Evolutionary conservation across 2,888 invertebrate species (phyloP), one percentile per base, ranked within the genome.

Genomic region (Aphodius sticticus): DNA sequence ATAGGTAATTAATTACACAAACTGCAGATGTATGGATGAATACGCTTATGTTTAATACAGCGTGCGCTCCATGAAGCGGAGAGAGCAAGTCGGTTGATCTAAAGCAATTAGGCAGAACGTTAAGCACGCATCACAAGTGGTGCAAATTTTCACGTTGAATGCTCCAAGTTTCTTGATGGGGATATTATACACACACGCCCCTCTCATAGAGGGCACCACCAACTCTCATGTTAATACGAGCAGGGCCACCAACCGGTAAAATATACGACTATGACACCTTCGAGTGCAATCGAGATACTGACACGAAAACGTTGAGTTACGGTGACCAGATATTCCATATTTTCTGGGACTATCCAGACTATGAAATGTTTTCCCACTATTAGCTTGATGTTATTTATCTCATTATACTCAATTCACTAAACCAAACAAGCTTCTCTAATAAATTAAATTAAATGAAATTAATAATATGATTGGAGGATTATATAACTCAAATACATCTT

Each of bases 41-140:
- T 53, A 53, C 53, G 53, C 53, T 12, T 12, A 9, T 26, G 26
- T 26, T 26, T 26, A 26, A 26, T 26, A 26, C 26, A 26, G 26
- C 26, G 26, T 5, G 9, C 12, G 53, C 12, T 53, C 53, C 12
- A 53, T 53, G 12, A 53, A 53, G 53, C 53, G 53, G 12, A 12
- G 12, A 12, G 53, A 53, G 53, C 53, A 53, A 12, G 53, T 5
- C 7, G 53, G 53, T 53, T 53, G 53, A 53, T 53, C 53, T 53
- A 53, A 53, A 53, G 53, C 53, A 53, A 53, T 53, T 53, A 53
- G 53, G 53, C 53, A 53, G 53, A 53, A 53, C 53, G 53, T 53
- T 53, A 53, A 53, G 53, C 53, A 53, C 53, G 53, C 53, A 53
- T 53, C 53, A 53, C 53, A 53, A 53, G 53, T 53, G 53, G 53